These are phyloP conservation scores for Limnephilus auricula DNA, from an alignment of 2,888 invertebrate genomes.

Conservation along the genomic window DNA sequence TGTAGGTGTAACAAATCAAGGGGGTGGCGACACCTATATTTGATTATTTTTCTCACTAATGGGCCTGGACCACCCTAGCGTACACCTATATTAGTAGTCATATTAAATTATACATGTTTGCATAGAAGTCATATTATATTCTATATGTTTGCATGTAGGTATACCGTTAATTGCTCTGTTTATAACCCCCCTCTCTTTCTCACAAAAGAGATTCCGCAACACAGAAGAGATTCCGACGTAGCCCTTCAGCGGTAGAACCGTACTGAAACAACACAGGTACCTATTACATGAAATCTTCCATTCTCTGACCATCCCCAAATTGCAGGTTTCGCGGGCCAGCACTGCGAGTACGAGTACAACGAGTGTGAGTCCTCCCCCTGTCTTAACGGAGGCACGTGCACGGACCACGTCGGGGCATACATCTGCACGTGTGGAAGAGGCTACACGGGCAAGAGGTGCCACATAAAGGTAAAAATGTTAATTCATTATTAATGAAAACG, in stretches of 20 bases:
- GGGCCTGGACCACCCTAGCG: no score
- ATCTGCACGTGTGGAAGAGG: conserved; percentile 84
- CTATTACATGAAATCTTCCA: neutral
- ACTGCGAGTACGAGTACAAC: conserved; percentile 86
- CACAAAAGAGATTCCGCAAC: neutral
- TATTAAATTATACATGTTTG: no score
- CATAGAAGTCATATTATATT: neutral
- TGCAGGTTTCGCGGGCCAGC: conserved; percentile 84
- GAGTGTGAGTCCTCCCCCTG: conserved; percentile 88
- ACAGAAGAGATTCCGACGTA: neutral
- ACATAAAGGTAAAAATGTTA: conserved; percentile 80
- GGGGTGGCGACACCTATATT: no score
- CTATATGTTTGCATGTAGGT: neutral
- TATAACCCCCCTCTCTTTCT: neutral
- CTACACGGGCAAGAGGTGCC: conserved; percentile 83
- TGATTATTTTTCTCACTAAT: no score
- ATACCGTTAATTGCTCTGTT: neutral
- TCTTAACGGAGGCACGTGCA: conserved; percentile 85
- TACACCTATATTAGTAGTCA: no score
- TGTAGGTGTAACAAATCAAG: no score
- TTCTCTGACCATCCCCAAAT: neutral
- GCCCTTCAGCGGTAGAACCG: neutral
- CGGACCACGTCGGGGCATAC: conserved; percentile 84
- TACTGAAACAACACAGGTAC: neutral
- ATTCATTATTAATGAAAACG: conserved; percentile 52